phyloP scores from a whole-genome alignment of 2,888 invertebrate genomes.

The Rhagophthalmus giganteus region DNA sequence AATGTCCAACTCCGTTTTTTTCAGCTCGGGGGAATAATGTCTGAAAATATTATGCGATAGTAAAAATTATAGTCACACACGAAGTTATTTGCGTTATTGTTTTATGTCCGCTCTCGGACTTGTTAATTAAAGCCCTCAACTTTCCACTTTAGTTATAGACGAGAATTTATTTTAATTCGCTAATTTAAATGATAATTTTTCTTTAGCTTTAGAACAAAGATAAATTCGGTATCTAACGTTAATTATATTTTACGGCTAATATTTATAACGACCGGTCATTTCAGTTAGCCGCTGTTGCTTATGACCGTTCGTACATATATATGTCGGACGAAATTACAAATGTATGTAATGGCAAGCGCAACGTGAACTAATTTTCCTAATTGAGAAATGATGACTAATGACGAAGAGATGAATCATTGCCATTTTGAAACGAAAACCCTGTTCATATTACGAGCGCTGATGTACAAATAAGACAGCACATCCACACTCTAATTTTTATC shows the following conservation, averaged over 20 bases:
- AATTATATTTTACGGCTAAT: slow-evolving; percentile 21
- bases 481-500: slow-evolving; percentile 31
- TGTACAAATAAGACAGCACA: slow-evolving; percentile 41
- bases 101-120: too few relatives aligned
- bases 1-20: slow-evolving; percentile 44
- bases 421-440: slow-evolving; percentile 53
- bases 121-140: too few relatives aligned
- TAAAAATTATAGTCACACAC: slow-evolving; percentile 13
- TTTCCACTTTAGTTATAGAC: too few relatives aligned
- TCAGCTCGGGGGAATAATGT: slow-evolving; percentile 12
- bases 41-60: slow-evolving; percentile 11
- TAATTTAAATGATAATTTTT: too few relatives aligned
- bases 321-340: slow-evolving; percentile 30
- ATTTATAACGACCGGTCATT: slow-evolving; percentile 21
- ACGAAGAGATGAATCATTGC: slow-evolving; percentile 54
- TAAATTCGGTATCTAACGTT: slow-evolving; percentile 4
- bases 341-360: slow-evolving; percentile 34
- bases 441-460: slow-evolving; percentile 39
- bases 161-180: too few relatives aligned
- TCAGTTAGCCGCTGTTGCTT: slow-evolving; percentile 21
- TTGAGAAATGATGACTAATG: slow-evolving; percentile 58
- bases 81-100: slow-evolving; percentile 9
- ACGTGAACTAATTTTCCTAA: slow-evolving; percentile 53
- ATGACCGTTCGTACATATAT: slow-evolving; percentile 25
- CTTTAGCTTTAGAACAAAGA: too few relatives aligned